These are phyloP conservation scores for Eospalax fontanierii DNA, from an alignment of 2,797 vertebrate species.

Conservation along the genomic window DNA sequence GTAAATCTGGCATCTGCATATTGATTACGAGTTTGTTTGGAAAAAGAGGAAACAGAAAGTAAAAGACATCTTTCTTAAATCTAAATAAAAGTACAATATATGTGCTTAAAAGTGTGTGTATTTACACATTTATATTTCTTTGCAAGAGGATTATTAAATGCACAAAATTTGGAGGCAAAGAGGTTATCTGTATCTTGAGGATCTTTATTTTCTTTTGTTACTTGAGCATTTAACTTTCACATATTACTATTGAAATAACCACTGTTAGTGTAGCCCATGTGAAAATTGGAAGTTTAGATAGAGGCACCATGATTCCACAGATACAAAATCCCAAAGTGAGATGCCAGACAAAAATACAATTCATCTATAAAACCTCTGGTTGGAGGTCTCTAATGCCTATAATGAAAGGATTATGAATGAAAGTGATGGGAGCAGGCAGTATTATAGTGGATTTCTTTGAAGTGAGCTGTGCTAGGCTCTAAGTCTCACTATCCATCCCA, in stretches of 20 bases:
- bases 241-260: slow-evolving; percentile 51
- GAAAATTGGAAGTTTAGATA: slow-evolving; percentile 43
- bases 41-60: slow-evolving; percentile 53
- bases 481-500: background rate
- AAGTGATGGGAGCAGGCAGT: background rate
- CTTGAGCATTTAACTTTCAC: slow-evolving; percentile 23
- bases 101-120: slow-evolving; percentile 9
- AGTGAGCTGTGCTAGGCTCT: background rate
- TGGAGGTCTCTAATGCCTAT: slow-evolving; percentile 5
- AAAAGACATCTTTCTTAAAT: slow-evolving; percentile 72
- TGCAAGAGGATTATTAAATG: slow-evolving; percentile 16
- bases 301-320: background rate
- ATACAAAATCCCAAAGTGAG: slow-evolving; percentile 30
- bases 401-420: slow-evolving; percentile 49
- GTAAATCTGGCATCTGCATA: slow-evolving; percentile 81
- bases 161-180: slow-evolving; percentile 13
- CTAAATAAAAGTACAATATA: slow-evolving; percentile 44
- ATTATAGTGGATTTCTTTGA: slow-evolving; percentile 12
- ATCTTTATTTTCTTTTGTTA: slow-evolving; percentile 61
- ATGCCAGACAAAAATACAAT: slow-evolving; percentile 40
- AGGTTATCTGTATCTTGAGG: background rate
- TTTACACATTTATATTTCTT: slow-evolving; percentile 3
- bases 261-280: slow-evolving; percentile 13
- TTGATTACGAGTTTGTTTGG: slow-evolving; percentile 68
- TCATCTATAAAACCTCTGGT: background rate